Evolutionary conservation across 2,113 vertebrate species (phyloP).

Genomic region (Lophochroa leadbeateri): DNA sequence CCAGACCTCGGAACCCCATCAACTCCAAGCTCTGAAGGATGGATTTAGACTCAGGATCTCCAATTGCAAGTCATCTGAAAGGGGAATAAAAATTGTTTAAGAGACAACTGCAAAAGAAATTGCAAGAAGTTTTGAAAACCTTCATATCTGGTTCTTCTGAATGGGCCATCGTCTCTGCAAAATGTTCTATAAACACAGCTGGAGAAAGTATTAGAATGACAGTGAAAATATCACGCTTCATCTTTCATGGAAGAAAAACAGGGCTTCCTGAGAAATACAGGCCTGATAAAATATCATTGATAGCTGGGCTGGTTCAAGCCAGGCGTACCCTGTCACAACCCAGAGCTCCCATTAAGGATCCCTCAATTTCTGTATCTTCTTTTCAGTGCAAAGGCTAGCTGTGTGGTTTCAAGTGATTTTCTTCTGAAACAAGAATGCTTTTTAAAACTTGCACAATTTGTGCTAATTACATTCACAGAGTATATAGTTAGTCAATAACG

Average conservation of each 20-base stretch:
- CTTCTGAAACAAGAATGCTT: neutral
- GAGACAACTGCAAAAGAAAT: neutral
- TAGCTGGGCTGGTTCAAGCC: neutral
- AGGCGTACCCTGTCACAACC: neutral
- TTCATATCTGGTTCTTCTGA: neutral
- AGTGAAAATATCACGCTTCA: neutral
- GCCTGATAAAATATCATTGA: neutral
- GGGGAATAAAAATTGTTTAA: neutral
- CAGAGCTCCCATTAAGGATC: neutral
- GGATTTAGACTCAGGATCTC: neutral
- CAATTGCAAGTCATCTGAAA: neutral
- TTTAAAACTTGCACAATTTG: neutral
- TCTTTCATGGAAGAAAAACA: neutral
- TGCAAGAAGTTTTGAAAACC: neutral
- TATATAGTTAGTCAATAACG: constrained; percentile 6
- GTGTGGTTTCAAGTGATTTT: neutral
- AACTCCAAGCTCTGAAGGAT: neutral
- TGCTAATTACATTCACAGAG: neutral
- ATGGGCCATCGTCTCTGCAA: neutral
- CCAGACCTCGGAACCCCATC: neutral
- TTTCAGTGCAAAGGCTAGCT: neutral
- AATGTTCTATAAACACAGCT: neutral
- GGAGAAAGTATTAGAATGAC: neutral
- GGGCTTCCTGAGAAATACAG: neutral
- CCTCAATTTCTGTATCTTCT: neutral